These are phyloP conservation scores for Rhabdomys pumilio DNA, from an alignment of 2,797 vertebrate species.

Conservation along the genomic window DNA sequence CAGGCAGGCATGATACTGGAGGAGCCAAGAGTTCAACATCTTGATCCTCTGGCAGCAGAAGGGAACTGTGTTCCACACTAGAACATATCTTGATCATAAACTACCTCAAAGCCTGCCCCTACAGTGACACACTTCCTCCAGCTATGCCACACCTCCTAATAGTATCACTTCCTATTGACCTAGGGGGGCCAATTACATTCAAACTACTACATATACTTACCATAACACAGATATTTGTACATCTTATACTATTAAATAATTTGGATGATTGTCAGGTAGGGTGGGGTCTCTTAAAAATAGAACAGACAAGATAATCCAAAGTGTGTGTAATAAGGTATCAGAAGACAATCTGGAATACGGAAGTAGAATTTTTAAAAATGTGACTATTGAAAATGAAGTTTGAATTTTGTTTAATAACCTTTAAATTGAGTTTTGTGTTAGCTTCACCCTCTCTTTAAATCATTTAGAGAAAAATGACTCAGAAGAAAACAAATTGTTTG, in stretches of 20 bases:
- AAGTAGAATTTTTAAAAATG: background rate
- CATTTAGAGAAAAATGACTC: background rate
- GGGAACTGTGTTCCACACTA: too few species aligned
- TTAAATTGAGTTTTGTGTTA: background rate
- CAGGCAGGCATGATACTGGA: too few species aligned
- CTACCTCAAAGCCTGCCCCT: too few species aligned
- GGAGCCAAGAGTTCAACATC: too few species aligned
- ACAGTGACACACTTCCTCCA: too few species aligned
- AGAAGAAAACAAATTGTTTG: background rate
- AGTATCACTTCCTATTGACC: too few species aligned
- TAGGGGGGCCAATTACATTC: too few species aligned
- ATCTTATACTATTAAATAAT: background rate
- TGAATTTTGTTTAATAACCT: slow-evolving; percentile 9
- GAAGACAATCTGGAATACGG: background rate
- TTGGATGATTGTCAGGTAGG: background rate
- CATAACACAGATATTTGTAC: background rate
- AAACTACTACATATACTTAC: background rate
- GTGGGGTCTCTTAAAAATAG: background rate
- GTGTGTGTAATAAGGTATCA: background rate
- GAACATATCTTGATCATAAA: too few species aligned
- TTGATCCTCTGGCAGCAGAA: too few species aligned
- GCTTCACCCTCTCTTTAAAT: background rate
- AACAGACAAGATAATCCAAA: background rate
- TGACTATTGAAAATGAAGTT: background rate
- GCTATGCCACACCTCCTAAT: too few species aligned